A percentile compares a stretch with the other conserved stretches of the same genome.
Evolutionary conservation across 1,140 invertebrate genomes (phyloP).

Genomic region (Lithobius niger): DNA sequence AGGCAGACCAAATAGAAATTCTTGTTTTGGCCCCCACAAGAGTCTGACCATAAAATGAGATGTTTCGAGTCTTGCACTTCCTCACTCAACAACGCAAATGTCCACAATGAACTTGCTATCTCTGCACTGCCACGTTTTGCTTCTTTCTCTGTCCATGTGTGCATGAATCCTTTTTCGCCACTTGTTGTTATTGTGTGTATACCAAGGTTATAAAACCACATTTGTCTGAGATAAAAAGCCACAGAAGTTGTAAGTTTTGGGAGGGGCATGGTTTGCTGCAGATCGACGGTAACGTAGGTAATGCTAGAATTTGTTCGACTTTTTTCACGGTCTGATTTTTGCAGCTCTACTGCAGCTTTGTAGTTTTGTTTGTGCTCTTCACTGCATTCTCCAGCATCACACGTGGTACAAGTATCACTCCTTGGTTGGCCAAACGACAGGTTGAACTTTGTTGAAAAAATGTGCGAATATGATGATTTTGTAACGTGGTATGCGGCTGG

Average conservation of each 20-base stretch:
- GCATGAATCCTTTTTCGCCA: conserved; percentile 25
- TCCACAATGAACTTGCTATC: conserved; percentile 24
- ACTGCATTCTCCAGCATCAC: conserved; percentile 1
- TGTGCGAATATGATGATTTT: background rate
- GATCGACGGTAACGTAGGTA: conserved; percentile 14
- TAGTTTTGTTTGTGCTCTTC: conserved; percentile 1
- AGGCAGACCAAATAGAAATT: conserved; percentile 25
- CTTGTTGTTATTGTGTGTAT: conserved; percentile 21
- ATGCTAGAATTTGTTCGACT: background rate
- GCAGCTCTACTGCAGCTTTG: background rate
- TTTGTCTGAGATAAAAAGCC: conserved; percentile 26
- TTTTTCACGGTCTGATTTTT: background rate
- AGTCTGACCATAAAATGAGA: conserved; percentile 26
- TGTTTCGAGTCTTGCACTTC: conserved; percentile 16
- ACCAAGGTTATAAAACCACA: conserved; percentile 31
- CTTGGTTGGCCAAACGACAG: background rate
- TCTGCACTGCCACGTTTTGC: conserved; percentile 22
- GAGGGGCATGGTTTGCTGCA: conserved; percentile 29
- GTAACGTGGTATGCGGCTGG: background rate
- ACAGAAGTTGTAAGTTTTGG: conserved; percentile 21
- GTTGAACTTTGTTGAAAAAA: background rate
- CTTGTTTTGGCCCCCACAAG: conserved; percentile 28
- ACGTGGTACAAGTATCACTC: background rate
- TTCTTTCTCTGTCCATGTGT: conserved; percentile 22
- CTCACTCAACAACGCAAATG: conserved; percentile 9